phyloP scores from a whole-genome alignment of 2,888 invertebrate species.

The Lasioglossum morio region DNA sequence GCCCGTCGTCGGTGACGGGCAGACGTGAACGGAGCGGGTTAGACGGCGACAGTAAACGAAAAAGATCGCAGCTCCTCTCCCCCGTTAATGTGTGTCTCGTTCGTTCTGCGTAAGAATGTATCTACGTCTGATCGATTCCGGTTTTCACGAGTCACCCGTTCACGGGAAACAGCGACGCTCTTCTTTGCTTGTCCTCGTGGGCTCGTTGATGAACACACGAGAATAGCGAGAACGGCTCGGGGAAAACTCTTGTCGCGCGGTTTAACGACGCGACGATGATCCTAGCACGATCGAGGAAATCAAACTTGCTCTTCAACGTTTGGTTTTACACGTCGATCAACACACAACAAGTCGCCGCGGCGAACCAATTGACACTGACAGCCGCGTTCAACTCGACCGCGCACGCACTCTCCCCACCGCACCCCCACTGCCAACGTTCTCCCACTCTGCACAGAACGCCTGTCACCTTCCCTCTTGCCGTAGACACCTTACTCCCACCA shows the following conservation, averaged over 20 bases:
- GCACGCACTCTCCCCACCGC: conserved; percentile 82
- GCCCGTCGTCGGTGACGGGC: conserved; percentile 63
- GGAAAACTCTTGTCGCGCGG: not conserved
- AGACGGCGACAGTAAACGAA: not conserved
- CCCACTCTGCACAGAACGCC: conserved; percentile 5
- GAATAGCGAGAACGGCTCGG: conserved; percentile 9
- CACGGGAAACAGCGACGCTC: not conserved
- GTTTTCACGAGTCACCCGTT: not conserved
- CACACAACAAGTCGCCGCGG: conserved; percentile 75
- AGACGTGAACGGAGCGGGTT: conserved; percentile 21
- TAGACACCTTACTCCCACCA: conserved; percentile 18
- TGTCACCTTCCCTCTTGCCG: conserved; percentile 42
- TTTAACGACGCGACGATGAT: conserved; percentile 9
- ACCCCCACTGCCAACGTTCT: not conserved
- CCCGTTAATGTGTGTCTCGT: not conserved
- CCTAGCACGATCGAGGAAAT: not conserved
- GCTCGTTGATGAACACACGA: conserved; percentile 37
- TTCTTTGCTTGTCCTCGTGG: conserved; percentile 13
- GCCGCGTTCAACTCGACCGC: conserved; percentile 75
- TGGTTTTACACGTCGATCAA: conserved; percentile 62
- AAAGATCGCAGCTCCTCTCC: conserved; percentile 19
- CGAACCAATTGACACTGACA: conserved; percentile 81
- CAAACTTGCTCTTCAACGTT: not conserved
- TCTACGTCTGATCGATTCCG: not conserved
- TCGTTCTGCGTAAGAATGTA: no score